Evolutionary conservation across 2,797 vertebrate species (phyloP).

Genomic region (Enteromius thamalakanensis): DNA sequence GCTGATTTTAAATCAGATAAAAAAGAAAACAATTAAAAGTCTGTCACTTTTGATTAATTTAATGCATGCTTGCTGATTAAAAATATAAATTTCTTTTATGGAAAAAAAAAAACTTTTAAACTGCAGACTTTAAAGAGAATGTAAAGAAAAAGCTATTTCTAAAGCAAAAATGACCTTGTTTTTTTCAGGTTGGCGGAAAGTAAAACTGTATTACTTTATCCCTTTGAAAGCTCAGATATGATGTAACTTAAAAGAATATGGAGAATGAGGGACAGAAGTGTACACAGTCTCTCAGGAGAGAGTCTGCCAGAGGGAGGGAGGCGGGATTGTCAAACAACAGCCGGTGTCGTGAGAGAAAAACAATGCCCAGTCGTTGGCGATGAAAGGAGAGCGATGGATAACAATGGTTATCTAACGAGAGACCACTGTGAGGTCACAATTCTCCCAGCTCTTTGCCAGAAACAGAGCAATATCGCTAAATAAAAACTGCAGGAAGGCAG

Average conservation of each 20-base stretch:
- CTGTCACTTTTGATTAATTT: neutral
- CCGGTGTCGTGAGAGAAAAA: conserved; percentile 54
- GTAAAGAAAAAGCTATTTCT: neutral
- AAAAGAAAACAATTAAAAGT: neutral
- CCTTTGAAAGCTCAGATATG: neutral
- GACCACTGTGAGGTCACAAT: conserved; percentile 59
- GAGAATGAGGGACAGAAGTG: conserved; percentile 26
- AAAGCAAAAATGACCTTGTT: neutral
- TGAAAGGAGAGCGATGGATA: conserved; percentile 61
- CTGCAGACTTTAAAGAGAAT: neutral
- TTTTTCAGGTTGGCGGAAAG: neutral
- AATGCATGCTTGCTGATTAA: neutral
- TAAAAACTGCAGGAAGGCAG: conserved; percentile 44
- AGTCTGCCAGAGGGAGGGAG: conserved; percentile 52
- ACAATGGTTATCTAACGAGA: conserved; percentile 57
- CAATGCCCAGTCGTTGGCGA: conserved; percentile 69
- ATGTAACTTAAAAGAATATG: conserved; percentile 12
- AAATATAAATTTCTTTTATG: neutral
- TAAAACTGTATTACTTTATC: conserved; percentile 30
- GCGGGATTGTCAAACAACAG: conserved; percentile 56
- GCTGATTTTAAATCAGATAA: neutral
- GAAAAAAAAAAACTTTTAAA: neutral
- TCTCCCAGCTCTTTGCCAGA: conserved; percentile 45
- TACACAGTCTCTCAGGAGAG: conserved; percentile 48
- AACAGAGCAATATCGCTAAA: conserved; percentile 43